These are phyloP conservation scores for Natrix natrix DNA, from an alignment of 2,797 vertebrate species.

Conservation along the genomic window DNA sequence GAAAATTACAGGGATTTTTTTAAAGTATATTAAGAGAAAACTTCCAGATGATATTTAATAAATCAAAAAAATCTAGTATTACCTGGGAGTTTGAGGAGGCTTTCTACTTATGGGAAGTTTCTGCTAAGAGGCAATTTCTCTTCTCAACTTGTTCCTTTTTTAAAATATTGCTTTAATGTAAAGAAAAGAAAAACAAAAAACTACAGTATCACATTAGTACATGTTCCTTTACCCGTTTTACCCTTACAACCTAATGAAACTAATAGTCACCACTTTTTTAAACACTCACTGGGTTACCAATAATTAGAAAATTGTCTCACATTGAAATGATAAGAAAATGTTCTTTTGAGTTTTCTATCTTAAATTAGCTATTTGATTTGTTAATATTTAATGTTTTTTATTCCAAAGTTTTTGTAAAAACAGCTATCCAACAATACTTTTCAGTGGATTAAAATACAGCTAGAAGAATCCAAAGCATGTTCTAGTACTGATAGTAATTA, in stretches of 20 bases:
- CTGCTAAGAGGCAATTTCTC: neutral
- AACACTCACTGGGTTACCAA: neutral
- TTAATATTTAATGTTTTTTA: neutral
- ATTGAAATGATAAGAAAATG: neutral
- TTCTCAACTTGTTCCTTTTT: neutral
- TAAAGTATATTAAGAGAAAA: neutral
- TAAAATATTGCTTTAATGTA: neutral
- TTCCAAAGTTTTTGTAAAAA: neutral
- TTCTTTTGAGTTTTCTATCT: neutral
- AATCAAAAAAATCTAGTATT: neutral
- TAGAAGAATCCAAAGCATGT: neutral
- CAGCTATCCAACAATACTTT: neutral
- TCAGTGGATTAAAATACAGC: neutral
- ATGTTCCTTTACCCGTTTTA: neutral
- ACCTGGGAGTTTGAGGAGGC: neutral
- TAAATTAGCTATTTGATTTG: neutral
- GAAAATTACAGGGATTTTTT: neutral
- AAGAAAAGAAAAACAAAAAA: neutral
- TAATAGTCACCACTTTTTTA: neutral
- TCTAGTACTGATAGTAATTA: neutral
- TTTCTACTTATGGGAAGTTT: neutral
- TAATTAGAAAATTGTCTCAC: neutral
- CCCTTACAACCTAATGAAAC: neutral
- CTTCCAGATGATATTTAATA: neutral
- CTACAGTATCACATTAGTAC: neutral